Conservation (phyloP, 2,888 invertebrate species). For the Chymomyza procnemis region DNA sequence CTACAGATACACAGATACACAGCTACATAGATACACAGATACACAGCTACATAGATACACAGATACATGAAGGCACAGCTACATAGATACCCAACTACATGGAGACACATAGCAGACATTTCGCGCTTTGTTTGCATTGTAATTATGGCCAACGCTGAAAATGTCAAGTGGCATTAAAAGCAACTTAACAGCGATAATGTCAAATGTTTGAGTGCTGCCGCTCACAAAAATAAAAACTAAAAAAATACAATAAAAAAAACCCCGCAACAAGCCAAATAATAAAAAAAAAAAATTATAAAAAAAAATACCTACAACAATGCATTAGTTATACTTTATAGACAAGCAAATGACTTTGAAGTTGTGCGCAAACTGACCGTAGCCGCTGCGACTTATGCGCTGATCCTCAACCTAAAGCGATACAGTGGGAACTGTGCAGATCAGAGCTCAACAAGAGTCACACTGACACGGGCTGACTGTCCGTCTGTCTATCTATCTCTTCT, state of each 20-base stretch:
- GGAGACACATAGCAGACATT: neutral
- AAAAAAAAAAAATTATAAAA: slow-evolving; percentile 13
- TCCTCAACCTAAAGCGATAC: neutral
- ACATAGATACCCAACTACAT: neutral
- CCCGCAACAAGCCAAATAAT: slow-evolving; percentile 10
- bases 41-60: neutral
- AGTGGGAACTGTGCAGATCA: neutral
- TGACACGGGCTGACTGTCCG: neutral
- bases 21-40: too few relatives aligned
- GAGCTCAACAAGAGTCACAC: neutral
- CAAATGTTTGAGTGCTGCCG: slow-evolving; percentile 53
- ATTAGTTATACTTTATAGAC: slow-evolving; percentile 33
- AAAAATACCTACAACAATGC: slow-evolving; percentile 24
- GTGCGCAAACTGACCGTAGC: slow-evolving; percentile 33
- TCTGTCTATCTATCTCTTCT: too few relatives aligned
- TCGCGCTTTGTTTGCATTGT: slow-evolving; percentile 37
- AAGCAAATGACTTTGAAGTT: slow-evolving; percentile 53
- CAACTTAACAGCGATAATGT: slow-evolving; percentile 64
- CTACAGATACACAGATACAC: neutral
- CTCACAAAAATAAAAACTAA: slow-evolving; percentile 19
- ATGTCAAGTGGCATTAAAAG: slow-evolving; percentile 56
- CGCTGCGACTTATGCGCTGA: neutral
- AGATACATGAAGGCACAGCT: neutral
- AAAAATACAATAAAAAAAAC: too few relatives aligned
- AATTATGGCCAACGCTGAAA: slow-evolving; percentile 45